A percentile compares a stretch with the other conserved stretches of the same genome.
Evolutionary conservation across 2,113 vertebrate species (phyloP).

Genomic region (Microtus oregoni): DNA sequence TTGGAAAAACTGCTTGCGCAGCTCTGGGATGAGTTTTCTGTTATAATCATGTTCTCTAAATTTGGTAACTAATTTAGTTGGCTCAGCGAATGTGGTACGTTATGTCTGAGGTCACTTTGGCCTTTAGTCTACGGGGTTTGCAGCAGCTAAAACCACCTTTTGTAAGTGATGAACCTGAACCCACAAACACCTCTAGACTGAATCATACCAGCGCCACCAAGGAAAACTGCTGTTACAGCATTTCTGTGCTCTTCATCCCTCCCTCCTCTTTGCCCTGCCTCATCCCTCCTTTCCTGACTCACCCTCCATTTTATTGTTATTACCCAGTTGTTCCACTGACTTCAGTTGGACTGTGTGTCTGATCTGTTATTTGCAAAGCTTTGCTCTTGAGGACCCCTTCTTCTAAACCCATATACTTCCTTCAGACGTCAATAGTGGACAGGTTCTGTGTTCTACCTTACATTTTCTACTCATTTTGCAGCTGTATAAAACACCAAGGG

Average conservation of each 20-base stretch:
- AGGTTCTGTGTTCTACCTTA: too few relatives aligned
- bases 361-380: not conserved
- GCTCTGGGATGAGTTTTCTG: not conserved
- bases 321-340: not conserved
- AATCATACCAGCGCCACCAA: not conserved
- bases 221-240: not conserved
- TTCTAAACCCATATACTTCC: not conserved
- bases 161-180: too few relatives aligned
- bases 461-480: not conserved
- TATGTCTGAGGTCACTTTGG: not conserved
- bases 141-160: not conserved
- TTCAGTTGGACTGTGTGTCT: not conserved
- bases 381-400: not conserved
- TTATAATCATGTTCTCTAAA: not conserved
- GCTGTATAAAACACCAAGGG: not conserved
- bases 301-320: not conserved
- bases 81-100: not conserved
- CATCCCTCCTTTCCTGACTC: not conserved
- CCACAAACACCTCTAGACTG: too few relatives aligned
- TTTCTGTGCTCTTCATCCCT: not conserved
- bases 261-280: not conserved
- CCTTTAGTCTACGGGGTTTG: not conserved
- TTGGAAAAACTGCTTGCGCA: not conserved
- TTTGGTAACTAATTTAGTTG: not conserved
- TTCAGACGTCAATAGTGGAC: not conserved